Conservation (phyloP, 2,888 invertebrate genomes). For the Labia minor region DNA sequence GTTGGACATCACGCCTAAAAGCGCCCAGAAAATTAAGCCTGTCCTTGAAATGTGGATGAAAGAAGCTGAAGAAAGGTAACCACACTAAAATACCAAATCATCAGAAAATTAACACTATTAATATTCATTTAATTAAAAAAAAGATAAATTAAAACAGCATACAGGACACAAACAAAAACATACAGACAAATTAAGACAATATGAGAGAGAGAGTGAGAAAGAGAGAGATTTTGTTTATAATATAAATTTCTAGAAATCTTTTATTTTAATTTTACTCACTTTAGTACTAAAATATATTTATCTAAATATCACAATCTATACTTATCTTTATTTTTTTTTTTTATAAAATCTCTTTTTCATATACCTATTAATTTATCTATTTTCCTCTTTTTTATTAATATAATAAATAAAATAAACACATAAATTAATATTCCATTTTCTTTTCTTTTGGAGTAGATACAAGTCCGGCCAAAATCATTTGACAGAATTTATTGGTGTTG, state of each 20-base stretch:
- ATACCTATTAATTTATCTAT: neutral
- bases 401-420: slow-evolving; percentile 22
- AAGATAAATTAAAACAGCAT: neutral
- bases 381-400: slow-evolving; percentile 30
- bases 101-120: neutral
- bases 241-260: neutral
- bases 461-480: slow-evolving; percentile 86
- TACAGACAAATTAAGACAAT: neutral
- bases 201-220: neutral
- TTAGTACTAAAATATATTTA: slow-evolving; percentile 28
- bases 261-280: neutral
- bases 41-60: slow-evolving; percentile 98
- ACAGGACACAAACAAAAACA: neutral
- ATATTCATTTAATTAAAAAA: slow-evolving; percentile 15
- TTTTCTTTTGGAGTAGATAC: slow-evolving; percentile 55
- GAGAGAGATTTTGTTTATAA: neutral
- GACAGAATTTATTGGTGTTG: slow-evolving; percentile 91
- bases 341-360: neutral
- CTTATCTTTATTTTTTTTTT: slow-evolving; percentile 29
- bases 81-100: slow-evolving; percentile 24
- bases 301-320: too few species aligned
- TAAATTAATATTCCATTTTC: too few species aligned
- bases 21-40: slow-evolving; percentile 98
- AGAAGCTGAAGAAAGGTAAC: slow-evolving; percentile 93
- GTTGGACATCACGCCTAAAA: slow-evolving; percentile 97